A percentile compares a stretch with the other conserved stretches of the same genome.
These are phyloP conservation scores for Chrosomus eos DNA, from an alignment of 2,797 vertebrate genomes.

Conservation along the genomic window DNA sequence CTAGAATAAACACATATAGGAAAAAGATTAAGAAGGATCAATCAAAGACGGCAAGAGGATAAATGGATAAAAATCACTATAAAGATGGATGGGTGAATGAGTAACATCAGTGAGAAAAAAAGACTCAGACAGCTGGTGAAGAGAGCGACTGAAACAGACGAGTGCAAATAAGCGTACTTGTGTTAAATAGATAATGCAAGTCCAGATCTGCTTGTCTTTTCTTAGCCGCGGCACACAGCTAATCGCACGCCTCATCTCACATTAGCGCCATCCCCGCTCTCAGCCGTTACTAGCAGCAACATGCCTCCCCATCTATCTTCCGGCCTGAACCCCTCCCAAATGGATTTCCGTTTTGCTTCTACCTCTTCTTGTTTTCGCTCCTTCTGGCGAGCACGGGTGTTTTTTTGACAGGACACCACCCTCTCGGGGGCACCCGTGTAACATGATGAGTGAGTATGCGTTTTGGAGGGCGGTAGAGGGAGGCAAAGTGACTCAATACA, in stretches of 20 bases:
- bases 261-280: slow-evolving; percentile 32
- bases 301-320: not conserved
- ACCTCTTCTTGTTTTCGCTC: slow-evolving; percentile 44
- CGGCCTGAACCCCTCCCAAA: slow-evolving; percentile 42
- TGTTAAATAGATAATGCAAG: slow-evolving; percentile 43
- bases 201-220: slow-evolving; percentile 33
- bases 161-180: not conserved
- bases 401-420: slow-evolving; percentile 49
- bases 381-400: slow-evolving; percentile 33
- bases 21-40: not conserved
- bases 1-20: not conserved
- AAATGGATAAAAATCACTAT: not conserved
- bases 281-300: slow-evolving; percentile 39
- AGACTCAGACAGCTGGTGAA: not conserved
- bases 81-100: not conserved
- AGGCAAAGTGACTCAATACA: slow-evolving; percentile 23
- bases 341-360: slow-evolving; percentile 60
- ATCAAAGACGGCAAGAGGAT: not conserved
- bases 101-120: not conserved
- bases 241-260: slow-evolving; percentile 35
- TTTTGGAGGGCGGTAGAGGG: slow-evolving; percentile 21
- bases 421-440: slow-evolving; percentile 56
- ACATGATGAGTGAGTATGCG: slow-evolving; percentile 49
- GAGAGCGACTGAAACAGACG: slow-evolving; percentile 26
- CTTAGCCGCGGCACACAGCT: slow-evolving; percentile 21